These are phyloP conservation scores for Siniperca knerii DNA, from an alignment of 2,113 vertebrate species.

Conservation along the genomic window DNA sequence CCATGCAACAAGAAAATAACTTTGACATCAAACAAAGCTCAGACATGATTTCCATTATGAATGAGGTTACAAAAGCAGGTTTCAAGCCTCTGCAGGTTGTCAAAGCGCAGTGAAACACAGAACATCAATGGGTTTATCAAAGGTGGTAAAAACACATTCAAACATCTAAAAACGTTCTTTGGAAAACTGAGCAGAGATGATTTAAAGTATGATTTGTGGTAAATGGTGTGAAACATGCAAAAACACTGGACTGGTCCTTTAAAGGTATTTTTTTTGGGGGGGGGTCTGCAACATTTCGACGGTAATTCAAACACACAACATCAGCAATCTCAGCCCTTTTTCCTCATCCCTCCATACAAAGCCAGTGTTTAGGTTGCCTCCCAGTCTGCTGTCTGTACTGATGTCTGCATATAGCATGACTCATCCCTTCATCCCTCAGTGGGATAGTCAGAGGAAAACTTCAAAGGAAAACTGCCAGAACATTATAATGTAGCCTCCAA, in stretches of 20 bases:
- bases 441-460: conserved; percentile 29
- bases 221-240: not conserved
- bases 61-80: not conserved
- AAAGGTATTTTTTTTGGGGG: not conserved
- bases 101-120: not conserved
- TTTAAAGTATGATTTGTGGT: not conserved
- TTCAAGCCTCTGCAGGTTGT: not conserved
- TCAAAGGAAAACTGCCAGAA: conserved; percentile 30
- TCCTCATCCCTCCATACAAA: not conserved
- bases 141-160: not conserved
- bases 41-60: not conserved
- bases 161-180: not conserved
- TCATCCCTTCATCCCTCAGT: conserved; percentile 52
- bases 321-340: not conserved
- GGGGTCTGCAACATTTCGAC: conserved; percentile 24
- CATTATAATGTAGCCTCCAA: conserved; percentile 10
- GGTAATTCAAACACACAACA: conserved; percentile 19
- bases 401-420: conserved; percentile 42
- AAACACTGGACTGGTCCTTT: not conserved
- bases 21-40: conserved; percentile 1
- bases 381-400: conserved; percentile 37
- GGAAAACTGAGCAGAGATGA: not conserved
- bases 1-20: not conserved
- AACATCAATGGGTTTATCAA: not conserved
- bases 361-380: conserved; percentile 10